A percentile compares a stretch with the other conserved stretches of the same genome.
phyloP scores from a whole-genome alignment of 2,797 vertebrate species.

The Ambastaia sidthimunki region DNA sequence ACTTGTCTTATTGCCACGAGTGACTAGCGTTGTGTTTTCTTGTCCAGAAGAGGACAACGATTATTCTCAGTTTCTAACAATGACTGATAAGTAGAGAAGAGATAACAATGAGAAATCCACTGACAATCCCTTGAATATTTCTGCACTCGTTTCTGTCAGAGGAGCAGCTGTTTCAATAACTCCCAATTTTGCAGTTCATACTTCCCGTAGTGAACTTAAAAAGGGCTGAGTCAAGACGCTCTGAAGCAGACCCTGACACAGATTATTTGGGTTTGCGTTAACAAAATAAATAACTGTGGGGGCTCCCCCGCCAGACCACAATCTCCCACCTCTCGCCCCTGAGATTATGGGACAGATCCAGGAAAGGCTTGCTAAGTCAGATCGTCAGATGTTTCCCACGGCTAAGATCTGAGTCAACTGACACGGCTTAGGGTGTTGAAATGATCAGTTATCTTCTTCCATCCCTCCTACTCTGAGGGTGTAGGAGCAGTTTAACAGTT shows the following conservation, averaged over 20 bases:
- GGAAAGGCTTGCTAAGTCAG: conserved; percentile 67
- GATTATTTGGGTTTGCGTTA: conserved; percentile 80
- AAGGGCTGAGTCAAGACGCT: conserved; percentile 69
- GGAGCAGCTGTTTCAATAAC: conserved; percentile 73
- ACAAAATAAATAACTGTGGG: conserved; percentile 80
- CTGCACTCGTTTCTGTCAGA: conserved; percentile 61
- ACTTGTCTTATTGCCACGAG: background rate
- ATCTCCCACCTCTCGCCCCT: conserved; percentile 68
- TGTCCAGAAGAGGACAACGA: background rate
- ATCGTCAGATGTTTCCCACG: conserved; percentile 81
- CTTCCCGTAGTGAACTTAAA: conserved; percentile 75
- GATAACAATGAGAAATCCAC: background rate
- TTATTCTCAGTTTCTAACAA: background rate
- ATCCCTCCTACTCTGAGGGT: conserved; percentile 62
- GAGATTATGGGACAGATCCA: conserved; percentile 56
- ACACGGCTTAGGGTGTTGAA: conserved; percentile 74
- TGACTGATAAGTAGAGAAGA: background rate
- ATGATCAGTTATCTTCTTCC: conserved; percentile 71
- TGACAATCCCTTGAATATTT: background rate
- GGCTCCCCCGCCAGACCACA: conserved; percentile 74
- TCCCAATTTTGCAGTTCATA: conserved; percentile 66
- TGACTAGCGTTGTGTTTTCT: background rate
- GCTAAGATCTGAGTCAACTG: conserved; percentile 74
- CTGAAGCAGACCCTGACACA: conserved; percentile 73
- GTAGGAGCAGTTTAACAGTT: conserved; percentile 45